These are phyloP conservation scores for Drosophila acutilabella DNA, from an alignment of 2,888 invertebrate species.

Conservation along the genomic window DNA sequence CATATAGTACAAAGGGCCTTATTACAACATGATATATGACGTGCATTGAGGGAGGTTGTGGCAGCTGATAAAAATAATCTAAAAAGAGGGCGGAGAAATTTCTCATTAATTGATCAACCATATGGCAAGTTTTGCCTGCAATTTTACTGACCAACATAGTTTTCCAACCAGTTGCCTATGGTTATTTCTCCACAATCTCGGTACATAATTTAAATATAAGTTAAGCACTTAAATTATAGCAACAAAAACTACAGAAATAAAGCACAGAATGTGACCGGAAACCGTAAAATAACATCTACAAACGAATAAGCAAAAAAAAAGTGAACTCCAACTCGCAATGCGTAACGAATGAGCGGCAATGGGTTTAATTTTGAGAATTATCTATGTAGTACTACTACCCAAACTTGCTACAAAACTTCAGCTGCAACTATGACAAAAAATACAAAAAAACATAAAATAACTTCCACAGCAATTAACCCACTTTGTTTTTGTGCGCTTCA, in stretches of 20 bases:
- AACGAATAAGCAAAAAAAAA: neutral
- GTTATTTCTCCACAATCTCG: slow-evolving; percentile 25
- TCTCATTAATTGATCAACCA: slow-evolving; percentile 14
- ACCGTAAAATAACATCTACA: slow-evolving; percentile 45
- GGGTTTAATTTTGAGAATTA: slow-evolving; percentile 64
- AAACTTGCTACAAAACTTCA: slow-evolving; percentile 47
- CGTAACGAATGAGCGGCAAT: slow-evolving; percentile 66
- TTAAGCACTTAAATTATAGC: slow-evolving; percentile 56
- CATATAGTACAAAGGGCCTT: slow-evolving; percentile 9
- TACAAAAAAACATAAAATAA: slow-evolving; percentile 27
- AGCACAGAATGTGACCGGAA: slow-evolving; percentile 68
- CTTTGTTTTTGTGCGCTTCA: slow-evolving; percentile 30
- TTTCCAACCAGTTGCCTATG: slow-evolving; percentile 50
- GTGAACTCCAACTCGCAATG: slow-evolving; percentile 48
- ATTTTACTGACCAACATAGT: slow-evolving; percentile 27
- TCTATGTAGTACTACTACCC: slow-evolving; percentile 23
- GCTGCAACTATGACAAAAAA: slow-evolving; percentile 43
- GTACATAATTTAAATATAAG: slow-evolving; percentile 58
- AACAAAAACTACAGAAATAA: slow-evolving; percentile 30
- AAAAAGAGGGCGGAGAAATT: neutral
- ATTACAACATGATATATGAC: slow-evolving; percentile 57
- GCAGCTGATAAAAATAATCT: slow-evolving; percentile 37
- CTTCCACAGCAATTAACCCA: slow-evolving; percentile 71
- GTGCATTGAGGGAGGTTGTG: slow-evolving; percentile 43
- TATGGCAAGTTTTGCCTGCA: slow-evolving; percentile 19